Conservation (phyloP, 2,113 vertebrate species). For the Hippopotamus amphibius region DNA sequence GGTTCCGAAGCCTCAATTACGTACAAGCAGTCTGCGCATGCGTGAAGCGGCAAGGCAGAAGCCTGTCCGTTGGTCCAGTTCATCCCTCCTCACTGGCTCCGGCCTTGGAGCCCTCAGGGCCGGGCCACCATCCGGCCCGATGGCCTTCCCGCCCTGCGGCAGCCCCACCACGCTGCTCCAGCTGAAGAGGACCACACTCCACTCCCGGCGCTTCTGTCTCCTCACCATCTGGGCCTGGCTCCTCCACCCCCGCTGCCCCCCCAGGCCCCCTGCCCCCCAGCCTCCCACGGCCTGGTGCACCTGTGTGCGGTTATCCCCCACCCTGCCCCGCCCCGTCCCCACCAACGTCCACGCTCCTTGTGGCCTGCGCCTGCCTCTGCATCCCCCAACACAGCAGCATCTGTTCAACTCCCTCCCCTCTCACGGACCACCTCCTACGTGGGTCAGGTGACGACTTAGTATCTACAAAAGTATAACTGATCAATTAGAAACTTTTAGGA, state of each 20-base stretch:
- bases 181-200: neutral
- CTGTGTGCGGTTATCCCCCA: neutral
- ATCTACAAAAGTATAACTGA: neutral
- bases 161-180: neutral
- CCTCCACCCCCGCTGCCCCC: neutral
- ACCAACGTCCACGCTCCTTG: neutral
- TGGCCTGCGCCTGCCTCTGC: neutral
- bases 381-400: neutral
- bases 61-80: neutral
- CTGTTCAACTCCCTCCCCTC: no score
- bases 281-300: neutral
- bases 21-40: neutral
- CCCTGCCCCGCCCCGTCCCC: neutral
- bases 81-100: neutral
- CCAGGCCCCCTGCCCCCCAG: neutral
- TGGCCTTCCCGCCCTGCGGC: neutral
- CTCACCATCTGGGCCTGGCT: neutral
- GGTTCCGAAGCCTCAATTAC: accelerated
- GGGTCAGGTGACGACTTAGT: neutral
- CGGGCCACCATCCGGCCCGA: accelerated
- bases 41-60: neutral
- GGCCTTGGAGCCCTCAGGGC: neutral
- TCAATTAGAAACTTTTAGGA: accelerated
- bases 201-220: neutral
- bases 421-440: neutral